phyloP scores from a whole-genome alignment of 2,797 vertebrate genomes.

The Dicrostonyx torquatus region DNA sequence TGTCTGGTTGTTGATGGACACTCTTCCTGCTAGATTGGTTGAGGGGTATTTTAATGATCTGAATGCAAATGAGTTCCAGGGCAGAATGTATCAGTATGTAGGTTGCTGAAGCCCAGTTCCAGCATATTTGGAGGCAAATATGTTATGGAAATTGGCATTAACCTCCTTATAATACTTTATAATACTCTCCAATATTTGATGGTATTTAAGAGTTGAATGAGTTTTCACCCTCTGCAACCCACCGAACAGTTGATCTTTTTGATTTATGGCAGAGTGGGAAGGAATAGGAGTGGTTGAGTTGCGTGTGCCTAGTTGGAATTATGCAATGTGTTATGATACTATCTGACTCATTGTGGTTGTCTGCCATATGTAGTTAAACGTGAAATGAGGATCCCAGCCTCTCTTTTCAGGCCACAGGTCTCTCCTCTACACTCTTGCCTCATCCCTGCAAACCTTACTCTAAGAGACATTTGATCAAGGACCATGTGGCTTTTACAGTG shows the following conservation, averaged over 20 bases:
- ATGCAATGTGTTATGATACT: not conserved
- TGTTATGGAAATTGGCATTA: constrained; percentile 39
- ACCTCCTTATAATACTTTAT: constrained; percentile 51
- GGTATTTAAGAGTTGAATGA: constrained; percentile 67
- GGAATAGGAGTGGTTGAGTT: constrained; percentile 54
- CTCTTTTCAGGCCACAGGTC: constrained; percentile 17
- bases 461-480: constrained; percentile 34
- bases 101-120: not conserved
- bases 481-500: constrained; percentile 27
- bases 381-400: not conserved
- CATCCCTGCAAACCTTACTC: not conserved
- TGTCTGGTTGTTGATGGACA: constrained; percentile 24
- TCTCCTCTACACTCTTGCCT: not conserved
- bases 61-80: constrained; percentile 16
- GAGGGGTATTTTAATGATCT: constrained; percentile 73
- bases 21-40: constrained; percentile 23
- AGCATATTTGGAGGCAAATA: not conserved
- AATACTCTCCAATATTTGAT: constrained; percentile 60
- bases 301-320: not conserved
- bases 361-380: constrained; percentile 35
- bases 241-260: constrained; percentile 59
- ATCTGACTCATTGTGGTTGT: constrained; percentile 50
- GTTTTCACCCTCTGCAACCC: not conserved
- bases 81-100: not conserved
- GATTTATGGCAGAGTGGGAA: constrained; percentile 65